Evolutionary conservation across 2,113 vertebrate species (phyloP).

Genomic region (Sarotherodon lohbergeri): DNA sequence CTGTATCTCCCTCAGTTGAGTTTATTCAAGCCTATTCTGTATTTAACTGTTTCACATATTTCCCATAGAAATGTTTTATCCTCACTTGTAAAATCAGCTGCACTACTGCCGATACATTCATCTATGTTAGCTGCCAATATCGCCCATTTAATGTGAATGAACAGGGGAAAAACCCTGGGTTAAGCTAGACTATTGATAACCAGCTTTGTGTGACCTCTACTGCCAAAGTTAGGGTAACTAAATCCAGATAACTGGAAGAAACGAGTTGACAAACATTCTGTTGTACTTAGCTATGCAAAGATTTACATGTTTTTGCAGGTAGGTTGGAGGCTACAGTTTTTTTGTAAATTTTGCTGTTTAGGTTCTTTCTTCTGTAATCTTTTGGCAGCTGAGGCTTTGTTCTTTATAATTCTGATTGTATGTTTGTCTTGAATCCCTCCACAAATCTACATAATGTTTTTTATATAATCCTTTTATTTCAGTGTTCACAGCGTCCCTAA

Average conservation of each 20-base stretch:
- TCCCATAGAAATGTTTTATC: not conserved
- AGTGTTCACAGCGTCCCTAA: not conserved
- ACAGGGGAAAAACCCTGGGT: not conserved
- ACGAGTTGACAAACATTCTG: not conserved
- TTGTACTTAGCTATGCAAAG: not conserved
- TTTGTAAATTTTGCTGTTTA: not conserved
- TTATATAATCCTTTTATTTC: not conserved
- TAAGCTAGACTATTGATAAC: not conserved
- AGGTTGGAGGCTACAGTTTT: not conserved
- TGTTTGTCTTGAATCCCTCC: not conserved
- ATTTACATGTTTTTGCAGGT: not conserved
- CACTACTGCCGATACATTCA: not conserved
- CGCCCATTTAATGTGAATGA: not conserved
- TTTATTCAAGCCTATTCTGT: not conserved
- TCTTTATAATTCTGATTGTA: not conserved
- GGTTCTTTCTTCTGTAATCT: not conserved
- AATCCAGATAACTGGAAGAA: not conserved
- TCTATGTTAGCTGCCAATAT: not conserved
- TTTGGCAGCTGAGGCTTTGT: not conserved
- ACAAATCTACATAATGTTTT: not conserved
- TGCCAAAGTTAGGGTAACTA: not conserved
- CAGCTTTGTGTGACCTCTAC: not conserved
- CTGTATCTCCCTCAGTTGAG: not conserved
- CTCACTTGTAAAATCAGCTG: not conserved
- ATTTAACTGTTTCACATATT: not conserved